Conservation (phyloP, 2,888 invertebrate species). For the Melanostoma scalare region DNA sequence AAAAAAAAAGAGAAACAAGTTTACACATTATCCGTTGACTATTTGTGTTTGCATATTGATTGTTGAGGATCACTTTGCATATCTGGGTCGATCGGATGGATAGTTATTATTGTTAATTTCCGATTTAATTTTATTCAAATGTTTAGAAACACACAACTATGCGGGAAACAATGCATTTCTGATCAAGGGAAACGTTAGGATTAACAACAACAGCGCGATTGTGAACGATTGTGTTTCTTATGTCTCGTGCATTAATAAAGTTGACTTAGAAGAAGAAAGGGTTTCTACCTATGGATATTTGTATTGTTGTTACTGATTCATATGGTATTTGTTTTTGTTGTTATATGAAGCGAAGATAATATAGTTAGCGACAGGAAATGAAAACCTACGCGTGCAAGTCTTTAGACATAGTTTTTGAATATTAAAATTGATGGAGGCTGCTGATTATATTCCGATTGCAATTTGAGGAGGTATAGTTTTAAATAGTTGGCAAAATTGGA, state of each 20-base stretch:
- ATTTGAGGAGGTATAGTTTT: no score
- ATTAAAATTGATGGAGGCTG: no score
- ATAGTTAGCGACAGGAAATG: slow-evolving; percentile 15
- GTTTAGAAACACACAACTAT: slow-evolving; percentile 18
- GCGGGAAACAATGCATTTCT: slow-evolving; percentile 47
- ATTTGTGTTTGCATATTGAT: slow-evolving; percentile 38
- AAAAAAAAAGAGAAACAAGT: slow-evolving; percentile 66
- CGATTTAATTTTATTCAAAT: slow-evolving; percentile 61
- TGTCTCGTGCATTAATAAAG: slow-evolving; percentile 22
- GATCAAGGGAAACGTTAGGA: slow-evolving; percentile 58
- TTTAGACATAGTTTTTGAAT: no score
- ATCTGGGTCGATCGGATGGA: slow-evolving; percentile 70
- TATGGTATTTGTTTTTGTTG: slow-evolving; percentile 10
- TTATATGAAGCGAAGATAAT: slow-evolving; percentile 1
- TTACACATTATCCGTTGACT: slow-evolving; percentile 58
- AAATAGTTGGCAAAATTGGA: no score
- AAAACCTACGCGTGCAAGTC: not conserved
- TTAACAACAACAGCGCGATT: not conserved
- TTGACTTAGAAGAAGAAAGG: not conserved
- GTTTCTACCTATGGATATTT: not conserved
- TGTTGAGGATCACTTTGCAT: slow-evolving; percentile 67
- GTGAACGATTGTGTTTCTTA: not conserved
- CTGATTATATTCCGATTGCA: no score
- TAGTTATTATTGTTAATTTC: slow-evolving; percentile 63
- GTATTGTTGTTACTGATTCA: not conserved